These are phyloP conservation scores for Stegophylla sp. DNA, from an alignment of 2,888 invertebrate genomes.

Conservation along the genomic window DNA sequence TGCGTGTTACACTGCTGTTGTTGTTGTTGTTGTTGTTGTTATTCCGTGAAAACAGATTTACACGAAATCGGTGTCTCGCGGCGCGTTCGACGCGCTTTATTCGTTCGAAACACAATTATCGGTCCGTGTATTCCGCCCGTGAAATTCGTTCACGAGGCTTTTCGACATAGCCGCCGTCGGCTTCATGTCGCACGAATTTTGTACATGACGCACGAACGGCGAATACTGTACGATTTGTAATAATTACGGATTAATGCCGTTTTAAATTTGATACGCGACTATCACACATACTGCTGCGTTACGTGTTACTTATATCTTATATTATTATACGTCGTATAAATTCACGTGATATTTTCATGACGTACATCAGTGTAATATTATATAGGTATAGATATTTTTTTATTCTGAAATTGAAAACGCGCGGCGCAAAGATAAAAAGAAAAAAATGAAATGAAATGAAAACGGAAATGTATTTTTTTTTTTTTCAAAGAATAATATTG, in stretches of 20 bases:
- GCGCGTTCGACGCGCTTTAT: neutral
- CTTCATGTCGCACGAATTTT: no score
- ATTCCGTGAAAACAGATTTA: neutral
- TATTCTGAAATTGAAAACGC: neutral
- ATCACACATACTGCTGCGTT: neutral
- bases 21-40: neutral
- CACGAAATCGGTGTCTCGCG: constrained; percentile 5
- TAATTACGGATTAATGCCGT: neutral
- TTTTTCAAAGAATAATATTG: no score
- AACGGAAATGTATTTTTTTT: no score
- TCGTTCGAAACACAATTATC: constrained; percentile 27
- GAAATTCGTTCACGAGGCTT: constrained; percentile 14
- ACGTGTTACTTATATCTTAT: neutral
- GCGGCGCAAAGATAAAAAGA: neutral
- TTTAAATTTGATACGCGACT: neutral
- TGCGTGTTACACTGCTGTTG: neutral
- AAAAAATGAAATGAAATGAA: neutral
- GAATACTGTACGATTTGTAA: neutral
- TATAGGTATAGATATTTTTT: no score
- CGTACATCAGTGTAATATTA: no score
- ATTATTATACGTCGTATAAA: no score
- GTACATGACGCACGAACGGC: no score
- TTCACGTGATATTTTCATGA: no score
- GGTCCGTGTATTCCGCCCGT: constrained; percentile 27
- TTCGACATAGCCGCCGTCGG: neutral